Conservation (phyloP, 1,140 invertebrate genomes). For the Ganaspis sp. region DNA sequence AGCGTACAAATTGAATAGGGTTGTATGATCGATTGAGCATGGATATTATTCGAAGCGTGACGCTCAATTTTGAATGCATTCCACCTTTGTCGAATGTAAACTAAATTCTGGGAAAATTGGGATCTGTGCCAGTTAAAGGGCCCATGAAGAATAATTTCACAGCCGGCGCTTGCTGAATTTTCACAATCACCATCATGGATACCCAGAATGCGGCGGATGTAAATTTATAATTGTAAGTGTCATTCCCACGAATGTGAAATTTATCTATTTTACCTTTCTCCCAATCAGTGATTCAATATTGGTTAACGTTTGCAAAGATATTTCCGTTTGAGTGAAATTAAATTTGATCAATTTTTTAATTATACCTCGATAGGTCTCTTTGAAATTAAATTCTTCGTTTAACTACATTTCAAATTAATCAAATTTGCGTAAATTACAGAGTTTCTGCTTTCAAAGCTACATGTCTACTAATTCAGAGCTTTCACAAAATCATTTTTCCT, state of each 20-base stretch:
- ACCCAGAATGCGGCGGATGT: neutral
- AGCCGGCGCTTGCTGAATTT: slow-evolving; percentile 29
- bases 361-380: neutral
- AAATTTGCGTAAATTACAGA: slow-evolving; percentile 2
- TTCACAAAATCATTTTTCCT: too few species aligned
- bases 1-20: slow-evolving; percentile 44
- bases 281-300: neutral
- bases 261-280: neutral
- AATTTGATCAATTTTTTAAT: neutral
- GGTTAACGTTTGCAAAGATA: slow-evolving; percentile 18
- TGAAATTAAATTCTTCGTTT: slow-evolving; percentile 4
- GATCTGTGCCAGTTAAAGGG: slow-evolving; percentile 41
- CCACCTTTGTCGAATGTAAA: slow-evolving; percentile 39
- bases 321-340: neutral
- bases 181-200: slow-evolving; percentile 31
- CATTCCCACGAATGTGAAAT: neutral
- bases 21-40: slow-evolving; percentile 26
- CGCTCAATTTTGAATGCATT: slow-evolving; percentile 5
- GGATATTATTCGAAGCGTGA: slow-evolving; percentile 18
- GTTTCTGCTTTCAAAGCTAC: too few species aligned
- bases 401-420: neutral
- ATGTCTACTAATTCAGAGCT: too few species aligned
- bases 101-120: slow-evolving; percentile 52
- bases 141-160: slow-evolving; percentile 47
- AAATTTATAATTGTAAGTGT: slow-evolving; percentile 47